Evolutionary conservation across 2,888 invertebrate species (phyloP).

Genomic region (Folsomia candida): DNA sequence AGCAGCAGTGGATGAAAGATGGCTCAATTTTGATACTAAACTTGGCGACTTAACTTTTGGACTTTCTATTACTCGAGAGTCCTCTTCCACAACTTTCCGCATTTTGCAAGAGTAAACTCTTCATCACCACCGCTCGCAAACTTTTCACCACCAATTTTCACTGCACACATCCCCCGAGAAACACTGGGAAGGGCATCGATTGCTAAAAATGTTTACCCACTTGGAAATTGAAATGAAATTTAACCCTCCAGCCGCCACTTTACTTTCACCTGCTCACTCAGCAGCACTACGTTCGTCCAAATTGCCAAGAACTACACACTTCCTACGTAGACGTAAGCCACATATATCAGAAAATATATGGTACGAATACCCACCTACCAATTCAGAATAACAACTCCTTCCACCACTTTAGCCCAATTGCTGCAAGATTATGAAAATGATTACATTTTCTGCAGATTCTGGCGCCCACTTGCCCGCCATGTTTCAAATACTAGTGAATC

Average conservation of each 20-base stretch:
- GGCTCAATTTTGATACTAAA: conserved; percentile 8
- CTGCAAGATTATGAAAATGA: neutral
- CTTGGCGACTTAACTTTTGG: conserved; percentile 13
- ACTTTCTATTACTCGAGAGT: conserved; percentile 15
- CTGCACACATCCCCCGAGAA: conserved; percentile 1
- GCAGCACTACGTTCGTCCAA: neutral
- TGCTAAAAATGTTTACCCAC: neutral
- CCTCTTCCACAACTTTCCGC: conserved; percentile 6
- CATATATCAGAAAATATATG: too few species aligned
- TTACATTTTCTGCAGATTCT: too few species aligned
- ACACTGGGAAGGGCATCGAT: neutral
- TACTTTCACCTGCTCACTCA: neutral
- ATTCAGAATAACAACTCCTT: too few species aligned
- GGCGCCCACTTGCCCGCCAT: too few species aligned
- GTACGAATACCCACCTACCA: too few species aligned
- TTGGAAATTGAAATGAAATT: neutral
- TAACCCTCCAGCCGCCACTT: neutral
- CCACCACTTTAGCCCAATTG: too few species aligned
- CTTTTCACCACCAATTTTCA: conserved; percentile 8
- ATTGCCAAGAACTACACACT: neutral
- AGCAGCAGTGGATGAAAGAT: conserved; percentile 12
- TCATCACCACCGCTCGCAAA: neutral
- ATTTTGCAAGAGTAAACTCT: conserved; percentile 2
- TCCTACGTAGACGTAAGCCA: too few species aligned
- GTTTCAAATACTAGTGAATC: too few species aligned